These are phyloP conservation scores for Hirtodrosophila confusa DNA, from an alignment of 2,888 invertebrate species.

Conservation along the genomic window DNA sequence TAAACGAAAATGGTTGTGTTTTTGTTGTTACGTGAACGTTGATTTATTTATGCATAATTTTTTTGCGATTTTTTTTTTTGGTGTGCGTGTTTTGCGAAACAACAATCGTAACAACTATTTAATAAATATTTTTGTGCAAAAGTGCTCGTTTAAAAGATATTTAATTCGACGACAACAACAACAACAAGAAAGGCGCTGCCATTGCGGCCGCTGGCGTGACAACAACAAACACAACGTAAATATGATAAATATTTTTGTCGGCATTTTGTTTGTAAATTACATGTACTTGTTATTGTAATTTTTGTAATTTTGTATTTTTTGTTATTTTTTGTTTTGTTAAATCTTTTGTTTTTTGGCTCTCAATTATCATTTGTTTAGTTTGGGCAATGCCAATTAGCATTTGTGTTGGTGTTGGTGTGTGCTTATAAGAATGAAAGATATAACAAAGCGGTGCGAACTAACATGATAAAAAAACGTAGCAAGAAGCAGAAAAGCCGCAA, in stretches of 20 bases:
- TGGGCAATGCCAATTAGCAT: constrained; percentile 62
- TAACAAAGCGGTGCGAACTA: constrained; percentile 70
- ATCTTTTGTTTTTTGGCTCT: constrained; percentile 28
- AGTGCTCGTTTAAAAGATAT: constrained; percentile 50
- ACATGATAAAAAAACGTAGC: constrained; percentile 51
- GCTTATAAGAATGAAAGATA: constrained; percentile 63
- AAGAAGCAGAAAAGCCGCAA: constrained; percentile 78
- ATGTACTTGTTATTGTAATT: constrained; percentile 18
- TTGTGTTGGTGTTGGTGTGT: constrained; percentile 31
- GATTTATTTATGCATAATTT: constrained; percentile 59
- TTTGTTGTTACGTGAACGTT: constrained; percentile 77
- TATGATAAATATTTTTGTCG: constrained; percentile 50
- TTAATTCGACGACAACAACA: constrained; percentile 27
- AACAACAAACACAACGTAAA: constrained; percentile 60
- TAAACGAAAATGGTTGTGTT: constrained; percentile 82
- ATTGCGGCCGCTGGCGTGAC: constrained; percentile 18
- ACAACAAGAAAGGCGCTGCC: constrained; percentile 20
- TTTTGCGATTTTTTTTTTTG: constrained; percentile 52
- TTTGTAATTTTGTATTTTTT: constrained; percentile 9
- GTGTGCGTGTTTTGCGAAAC: constrained; percentile 44
- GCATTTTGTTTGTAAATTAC: constrained; percentile 42
- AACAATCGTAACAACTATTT: constrained; percentile 41
- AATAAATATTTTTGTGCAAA: constrained; percentile 15
- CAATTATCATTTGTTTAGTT: constrained; percentile 33
- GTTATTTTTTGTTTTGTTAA: constrained; percentile 17